Conservation (phyloP, 2,113 vertebrate species). For the Cariama cristata region DNA sequence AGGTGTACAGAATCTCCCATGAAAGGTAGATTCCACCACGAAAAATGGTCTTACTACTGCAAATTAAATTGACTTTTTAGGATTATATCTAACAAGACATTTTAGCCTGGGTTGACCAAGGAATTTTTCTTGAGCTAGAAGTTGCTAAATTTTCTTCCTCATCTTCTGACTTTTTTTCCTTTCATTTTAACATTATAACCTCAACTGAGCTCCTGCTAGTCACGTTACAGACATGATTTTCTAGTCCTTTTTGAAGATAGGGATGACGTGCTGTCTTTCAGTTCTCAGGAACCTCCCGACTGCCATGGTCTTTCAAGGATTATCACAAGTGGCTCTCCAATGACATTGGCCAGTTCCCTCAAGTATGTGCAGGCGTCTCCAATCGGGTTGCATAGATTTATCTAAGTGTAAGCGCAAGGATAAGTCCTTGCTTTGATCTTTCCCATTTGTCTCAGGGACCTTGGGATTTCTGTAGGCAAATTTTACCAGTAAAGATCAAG, state of each 20-base stretch:
- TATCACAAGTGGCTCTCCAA: background rate
- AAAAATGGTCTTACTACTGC: background rate
- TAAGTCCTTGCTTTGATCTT: background rate
- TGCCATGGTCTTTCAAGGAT: background rate
- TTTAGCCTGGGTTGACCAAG: background rate
- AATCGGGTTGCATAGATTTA: background rate
- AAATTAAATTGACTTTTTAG: background rate
- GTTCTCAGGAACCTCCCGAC: background rate
- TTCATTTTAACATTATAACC: background rate
- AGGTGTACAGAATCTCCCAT: background rate
- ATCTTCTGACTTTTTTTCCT: background rate
- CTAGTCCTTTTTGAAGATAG: background rate
- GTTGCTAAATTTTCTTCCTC: background rate
- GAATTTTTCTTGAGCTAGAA: background rate
- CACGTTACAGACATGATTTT: background rate
- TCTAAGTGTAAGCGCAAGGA: background rate
- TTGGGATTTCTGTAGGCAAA: background rate
- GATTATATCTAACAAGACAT: background rate
- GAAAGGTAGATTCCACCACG: background rate
- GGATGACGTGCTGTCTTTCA: background rate
- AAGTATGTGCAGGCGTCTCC: background rate
- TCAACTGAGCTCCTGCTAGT: background rate
- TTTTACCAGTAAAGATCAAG: background rate
- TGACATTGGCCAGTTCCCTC: background rate
- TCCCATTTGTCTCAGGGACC: background rate